Evolutionary conservation across 2,797 vertebrate genomes (phyloP).

Genomic region (Myripristis murdjan): DNA sequence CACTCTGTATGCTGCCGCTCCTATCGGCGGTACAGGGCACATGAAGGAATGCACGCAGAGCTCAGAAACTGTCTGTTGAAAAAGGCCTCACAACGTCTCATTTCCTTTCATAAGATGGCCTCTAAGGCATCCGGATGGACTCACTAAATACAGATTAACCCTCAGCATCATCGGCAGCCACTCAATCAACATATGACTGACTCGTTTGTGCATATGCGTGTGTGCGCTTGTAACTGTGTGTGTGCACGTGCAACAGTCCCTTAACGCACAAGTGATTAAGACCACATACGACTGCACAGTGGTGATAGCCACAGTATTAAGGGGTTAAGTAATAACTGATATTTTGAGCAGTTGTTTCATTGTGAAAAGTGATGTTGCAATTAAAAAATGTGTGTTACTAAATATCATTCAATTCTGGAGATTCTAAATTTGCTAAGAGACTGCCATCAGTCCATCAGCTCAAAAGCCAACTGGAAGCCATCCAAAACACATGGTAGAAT

Average conservation of each 20-base stretch:
- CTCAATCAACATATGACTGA: slow-evolving; percentile 79
- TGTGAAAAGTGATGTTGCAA: no score
- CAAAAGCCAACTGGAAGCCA: neutral
- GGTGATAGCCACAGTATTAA: no score
- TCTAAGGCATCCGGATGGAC: slow-evolving; percentile 85
- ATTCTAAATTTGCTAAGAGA: neutral
- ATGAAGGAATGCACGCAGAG: slow-evolving; percentile 73
- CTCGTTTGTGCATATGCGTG: slow-evolving; percentile 49
- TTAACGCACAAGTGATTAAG: slow-evolving; percentile 21
- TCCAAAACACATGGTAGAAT: no score
- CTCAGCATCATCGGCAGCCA: slow-evolving; percentile 77
- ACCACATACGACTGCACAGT: slow-evolving; percentile 16
- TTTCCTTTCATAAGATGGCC: slow-evolving; percentile 84
- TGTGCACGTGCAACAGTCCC: neutral
- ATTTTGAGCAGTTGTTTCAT: no score
- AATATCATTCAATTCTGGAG: neutral
- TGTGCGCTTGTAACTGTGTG: slow-evolving; percentile 43
- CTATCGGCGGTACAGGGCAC: slow-evolving; percentile 67
- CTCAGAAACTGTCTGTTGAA: slow-evolving; percentile 80
- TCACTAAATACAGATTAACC: slow-evolving; percentile 88
- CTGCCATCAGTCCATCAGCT: no score
- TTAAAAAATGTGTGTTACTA: neutral
- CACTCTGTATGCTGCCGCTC: slow-evolving; percentile 60
- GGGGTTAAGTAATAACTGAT: no score
- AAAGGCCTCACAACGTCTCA: slow-evolving; percentile 77